These are phyloP conservation scores for Gymnocephalus cernua DNA, from an alignment of 2,113 vertebrate genomes.

Conservation along the genomic window DNA sequence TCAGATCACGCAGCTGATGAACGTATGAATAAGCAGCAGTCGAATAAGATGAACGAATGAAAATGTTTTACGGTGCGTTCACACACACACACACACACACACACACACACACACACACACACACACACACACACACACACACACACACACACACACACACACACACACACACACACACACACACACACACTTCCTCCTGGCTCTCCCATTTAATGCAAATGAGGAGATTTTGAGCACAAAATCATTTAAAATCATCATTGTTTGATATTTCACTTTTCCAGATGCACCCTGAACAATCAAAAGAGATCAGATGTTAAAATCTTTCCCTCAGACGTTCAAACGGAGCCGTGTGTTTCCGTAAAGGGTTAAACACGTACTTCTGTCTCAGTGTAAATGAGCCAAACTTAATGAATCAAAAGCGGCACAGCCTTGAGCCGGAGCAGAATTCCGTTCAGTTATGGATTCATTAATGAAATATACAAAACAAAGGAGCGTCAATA, in stretches of 20 bases:
- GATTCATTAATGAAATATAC: constrained; percentile 30
- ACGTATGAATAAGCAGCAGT: not conserved
- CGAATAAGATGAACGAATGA: constrained; percentile 8
- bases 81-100: not conserved
- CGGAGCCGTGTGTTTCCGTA: not conserved
- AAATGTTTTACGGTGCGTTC: not conserved
- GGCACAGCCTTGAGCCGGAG: not conserved
- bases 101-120: not conserved
- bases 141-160: constrained; percentile 3
- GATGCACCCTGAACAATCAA: not conserved
- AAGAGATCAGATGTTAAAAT: not conserved
- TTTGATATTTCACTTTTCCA: not conserved
- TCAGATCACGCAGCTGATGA: too few species aligned
- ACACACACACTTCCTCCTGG: not conserved
- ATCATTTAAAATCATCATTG: constrained; percentile 6
- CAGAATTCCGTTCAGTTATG: not conserved
- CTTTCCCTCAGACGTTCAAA: not conserved
- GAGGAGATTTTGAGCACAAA: not conserved
- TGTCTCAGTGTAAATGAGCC: constrained; percentile 7
- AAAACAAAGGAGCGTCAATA: not conserved
- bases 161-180: constrained; percentile 9
- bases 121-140: not conserved
- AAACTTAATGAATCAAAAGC: constrained; percentile 14
- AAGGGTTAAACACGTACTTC: not conserved
- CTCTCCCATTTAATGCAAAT: constrained; percentile 9